Base-by-base conservation (phyloP, 2,888 invertebrate genomes). In the Formica aserva region DNA sequence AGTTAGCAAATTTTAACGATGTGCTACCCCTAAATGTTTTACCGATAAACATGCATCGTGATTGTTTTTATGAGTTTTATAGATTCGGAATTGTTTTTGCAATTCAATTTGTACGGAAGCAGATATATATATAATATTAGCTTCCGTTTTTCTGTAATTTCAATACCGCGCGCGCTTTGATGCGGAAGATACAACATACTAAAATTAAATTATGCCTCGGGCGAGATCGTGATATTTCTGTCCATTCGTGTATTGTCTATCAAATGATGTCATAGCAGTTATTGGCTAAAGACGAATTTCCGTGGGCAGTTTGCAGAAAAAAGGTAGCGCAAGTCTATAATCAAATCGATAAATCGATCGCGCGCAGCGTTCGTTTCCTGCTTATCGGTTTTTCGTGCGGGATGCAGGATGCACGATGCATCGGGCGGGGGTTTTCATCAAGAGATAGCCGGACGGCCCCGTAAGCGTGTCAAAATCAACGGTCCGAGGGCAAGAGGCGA, bases 381-480 rank as follows among this genome's bases (percentile, higher is more conserved):
- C 84, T 87, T 84, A 84, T 75, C 77, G 77, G 65, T 75, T 87
- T 84, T 86, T 83, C 85, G 85, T 41, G 83, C 72, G 85, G 82
- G 76, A 83, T 77, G 85, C 87, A 83, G 71, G 84, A 83, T 82
- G 75, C 75, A 48, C 65, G 75, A 66, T 66, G 75, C 66, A 75
- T 75, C 75, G 72, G 9, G 5, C 48, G 77, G 62, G 72, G 84
- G 85, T 81, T 88, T 87, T 85, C 86, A 86, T 89, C 89, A 83
- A 83, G 89, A 88, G 89, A 89, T 86, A 84, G 83, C 83, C 71
- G 38, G 86, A 77, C 78, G 82, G 75, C 38, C 38, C 62, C 84
- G 89, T 86, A 81, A 89, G 85, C 89, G 89, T 52, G 48, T 81
- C 87, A 88, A 89, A 89, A 89, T 89, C 89, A 89, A 89, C 89